Base-by-base conservation (phyloP, 2,113 vertebrate species). In the Thunnus thynnus region DNA sequence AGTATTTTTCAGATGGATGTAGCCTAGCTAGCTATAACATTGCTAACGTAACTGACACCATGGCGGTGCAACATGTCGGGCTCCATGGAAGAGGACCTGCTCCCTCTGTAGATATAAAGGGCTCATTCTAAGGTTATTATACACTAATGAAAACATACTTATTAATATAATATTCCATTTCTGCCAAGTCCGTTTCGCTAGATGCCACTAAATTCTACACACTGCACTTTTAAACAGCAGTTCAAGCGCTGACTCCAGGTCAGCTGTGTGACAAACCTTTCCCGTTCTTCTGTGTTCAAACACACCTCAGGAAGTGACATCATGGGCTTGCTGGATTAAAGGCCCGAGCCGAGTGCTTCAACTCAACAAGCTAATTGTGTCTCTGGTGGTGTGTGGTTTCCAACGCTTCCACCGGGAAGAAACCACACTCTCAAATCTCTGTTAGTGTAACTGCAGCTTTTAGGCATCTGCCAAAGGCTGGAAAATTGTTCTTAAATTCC, bases 301-400 rank as follows among this genome's bases (percentile, higher is more conserved):
- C 86, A 82, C 88, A 63, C 88, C 80, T 66, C 54, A 84, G 82
- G 84, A 82, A 62, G 85, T 92, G 88, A 91, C 90, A 89, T 92
- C 83, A 92, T 76, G 77, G 84, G 55, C 72, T 46, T 11, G 51
- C 62, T 9, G 54, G 66, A 85, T 73, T 74, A 76, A 18, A 68
- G 67, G 61, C 73, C 50, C 50, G 48, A 50, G 64, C 47, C 4
- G 58, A 50, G 36, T 50, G 72, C 72, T 85, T 75, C 82, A 85
- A 71, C 50, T 64, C 76, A 3, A 48, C 64, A 5, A 71, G 68
- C 89, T 91, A 91, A 93, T 91, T 90, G 84, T 13, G 76, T 83
- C 84, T 85, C 80, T 86, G 65, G 67, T 90, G 85, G 65, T 16
- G 82, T 72, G 85, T 3, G 80, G 75, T 72, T 80, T 72, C 55